Percentiles rank a stretch among this genome's conserved stretches.
These are phyloP conservation scores for Melanotaenia trifasciata DNA, from an alignment of 2,797 vertebrate species.

Conservation along the genomic window DNA sequence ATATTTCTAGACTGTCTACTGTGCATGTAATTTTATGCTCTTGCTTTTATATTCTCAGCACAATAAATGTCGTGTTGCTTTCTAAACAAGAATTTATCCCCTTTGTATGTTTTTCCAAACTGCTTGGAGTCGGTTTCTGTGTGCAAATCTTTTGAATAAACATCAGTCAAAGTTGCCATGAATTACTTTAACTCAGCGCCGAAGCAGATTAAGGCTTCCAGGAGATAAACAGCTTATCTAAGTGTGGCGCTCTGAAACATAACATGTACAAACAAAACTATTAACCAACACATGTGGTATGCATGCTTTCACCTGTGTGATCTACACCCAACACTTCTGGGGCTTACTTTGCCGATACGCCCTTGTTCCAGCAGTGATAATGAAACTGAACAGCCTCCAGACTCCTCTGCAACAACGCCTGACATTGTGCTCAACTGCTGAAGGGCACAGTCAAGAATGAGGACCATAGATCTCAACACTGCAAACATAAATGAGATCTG, in stretches of 20 bases:
- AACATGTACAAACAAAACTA: constrained; percentile 60
- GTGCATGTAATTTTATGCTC: neutral
- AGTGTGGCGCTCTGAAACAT: constrained; percentile 31
- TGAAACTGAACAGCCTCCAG: constrained; percentile 55
- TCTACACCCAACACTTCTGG: constrained; percentile 31
- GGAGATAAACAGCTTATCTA: constrained; percentile 47
- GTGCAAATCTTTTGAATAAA: constrained; percentile 55
- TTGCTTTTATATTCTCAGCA: constrained; percentile 17
- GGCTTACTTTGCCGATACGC: constrained; percentile 43
- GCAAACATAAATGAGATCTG: constrained; percentile 65
- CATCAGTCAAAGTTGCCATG: constrained; percentile 62
- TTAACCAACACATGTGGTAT: constrained; percentile 28
- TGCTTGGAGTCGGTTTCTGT: constrained; percentile 56
- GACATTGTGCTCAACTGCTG: constrained; percentile 44
- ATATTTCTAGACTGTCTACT: neutral
- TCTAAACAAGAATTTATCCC: constrained; percentile 60
- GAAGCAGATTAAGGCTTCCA: constrained; percentile 41
- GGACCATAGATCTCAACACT: constrained; percentile 47
- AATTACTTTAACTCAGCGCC: constrained; percentile 67
- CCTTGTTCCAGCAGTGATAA: constrained; percentile 41
- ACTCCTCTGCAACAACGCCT: constrained; percentile 54
- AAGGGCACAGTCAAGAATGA: constrained; percentile 19
- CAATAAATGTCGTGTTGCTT: constrained; percentile 26
- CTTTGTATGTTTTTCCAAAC: constrained; percentile 63
- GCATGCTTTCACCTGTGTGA: constrained; percentile 49